Percentiles rank a stretch among this genome's conserved stretches.
Conservation (phyloP, 1,140 invertebrate species). For the Formica selysi region DNA sequence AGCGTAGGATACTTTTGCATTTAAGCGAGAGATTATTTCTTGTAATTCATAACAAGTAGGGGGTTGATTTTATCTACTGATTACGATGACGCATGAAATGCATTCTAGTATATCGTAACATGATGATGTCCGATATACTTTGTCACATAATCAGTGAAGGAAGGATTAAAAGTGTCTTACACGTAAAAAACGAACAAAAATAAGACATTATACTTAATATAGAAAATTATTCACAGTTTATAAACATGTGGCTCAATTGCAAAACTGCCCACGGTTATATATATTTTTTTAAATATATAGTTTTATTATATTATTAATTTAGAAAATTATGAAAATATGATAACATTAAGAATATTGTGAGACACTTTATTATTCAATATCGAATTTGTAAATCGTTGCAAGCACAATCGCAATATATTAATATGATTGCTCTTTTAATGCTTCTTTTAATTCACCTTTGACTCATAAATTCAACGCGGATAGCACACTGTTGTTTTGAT, state of each 20-base stretch:
- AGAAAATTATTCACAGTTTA: slow-evolving; percentile 6
- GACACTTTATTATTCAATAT: too few relatives aligned
- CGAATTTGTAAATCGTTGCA: not conserved
- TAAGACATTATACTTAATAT: not conserved
- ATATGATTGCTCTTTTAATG: not conserved
- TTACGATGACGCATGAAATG: slow-evolving; percentile 32
- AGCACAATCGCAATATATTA: not conserved
- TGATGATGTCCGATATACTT: slow-evolving; percentile 10
- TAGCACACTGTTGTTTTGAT: slow-evolving; percentile 2
- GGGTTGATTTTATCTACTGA: not conserved
- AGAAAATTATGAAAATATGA: not conserved
- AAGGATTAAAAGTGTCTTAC: not conserved
- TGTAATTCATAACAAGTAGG: not conserved
- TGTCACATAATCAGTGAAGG: not conserved
- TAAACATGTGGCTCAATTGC: not conserved
- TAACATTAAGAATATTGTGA: not conserved
- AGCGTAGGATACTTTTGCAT: not conserved
- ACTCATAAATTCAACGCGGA: not conserved
- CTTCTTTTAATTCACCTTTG: not conserved
- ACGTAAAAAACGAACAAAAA: not conserved
- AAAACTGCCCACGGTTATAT: not conserved
- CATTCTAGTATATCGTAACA: not conserved
- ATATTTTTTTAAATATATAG: not conserved
- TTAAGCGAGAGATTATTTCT: slow-evolving; percentile 3
- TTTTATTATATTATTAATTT: not conserved